Evolutionary conservation across 1,140 invertebrate species (phyloP).

Genomic region (Heterodera carotae): DNA sequence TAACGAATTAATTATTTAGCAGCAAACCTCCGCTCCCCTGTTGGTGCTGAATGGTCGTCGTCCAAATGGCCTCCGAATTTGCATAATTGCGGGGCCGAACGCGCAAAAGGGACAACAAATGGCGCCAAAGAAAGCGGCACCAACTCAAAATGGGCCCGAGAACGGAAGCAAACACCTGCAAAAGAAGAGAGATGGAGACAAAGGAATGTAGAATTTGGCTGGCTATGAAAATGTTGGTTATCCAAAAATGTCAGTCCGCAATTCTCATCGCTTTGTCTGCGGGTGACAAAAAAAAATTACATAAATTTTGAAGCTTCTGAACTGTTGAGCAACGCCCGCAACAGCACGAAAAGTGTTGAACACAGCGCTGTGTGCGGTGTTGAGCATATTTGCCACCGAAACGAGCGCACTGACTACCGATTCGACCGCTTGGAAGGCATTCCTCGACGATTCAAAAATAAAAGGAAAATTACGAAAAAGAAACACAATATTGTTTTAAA

Average conservation of each 20-base stretch:
- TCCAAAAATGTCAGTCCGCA: constrained; percentile 73
- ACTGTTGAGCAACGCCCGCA: constrained; percentile 89
- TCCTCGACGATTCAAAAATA: constrained; percentile 83
- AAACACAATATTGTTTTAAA: background rate
- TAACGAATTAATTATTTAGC: too few relatives aligned
- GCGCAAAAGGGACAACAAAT: constrained; percentile 47
- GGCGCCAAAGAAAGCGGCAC: constrained; percentile 49
- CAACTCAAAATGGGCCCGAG: constrained; percentile 47
- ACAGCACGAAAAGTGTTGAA: constrained; percentile 91
- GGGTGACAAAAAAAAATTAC: constrained; percentile 80
- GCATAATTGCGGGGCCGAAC: constrained; percentile 59
- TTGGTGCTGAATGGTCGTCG: constrained; percentile 29
- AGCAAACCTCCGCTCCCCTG: background rate
- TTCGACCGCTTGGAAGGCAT: constrained; percentile 90
- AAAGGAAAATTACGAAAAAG: background rate
- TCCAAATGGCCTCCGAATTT: constrained; percentile 48
- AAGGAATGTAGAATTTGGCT: constrained; percentile 69
- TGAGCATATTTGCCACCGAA: constrained; percentile 91
- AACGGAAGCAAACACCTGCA: constrained; percentile 47
- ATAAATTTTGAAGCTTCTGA: constrained; percentile 79
- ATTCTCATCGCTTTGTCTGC: too few relatives aligned
- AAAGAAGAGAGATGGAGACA: constrained; percentile 32
- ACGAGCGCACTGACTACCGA: constrained; percentile 85
- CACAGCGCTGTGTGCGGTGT: constrained; percentile 90
- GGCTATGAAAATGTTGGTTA: constrained; percentile 68